phyloP scores from a whole-genome alignment of 2,113 vertebrate species.

The Calyptomena viridis region DNA sequence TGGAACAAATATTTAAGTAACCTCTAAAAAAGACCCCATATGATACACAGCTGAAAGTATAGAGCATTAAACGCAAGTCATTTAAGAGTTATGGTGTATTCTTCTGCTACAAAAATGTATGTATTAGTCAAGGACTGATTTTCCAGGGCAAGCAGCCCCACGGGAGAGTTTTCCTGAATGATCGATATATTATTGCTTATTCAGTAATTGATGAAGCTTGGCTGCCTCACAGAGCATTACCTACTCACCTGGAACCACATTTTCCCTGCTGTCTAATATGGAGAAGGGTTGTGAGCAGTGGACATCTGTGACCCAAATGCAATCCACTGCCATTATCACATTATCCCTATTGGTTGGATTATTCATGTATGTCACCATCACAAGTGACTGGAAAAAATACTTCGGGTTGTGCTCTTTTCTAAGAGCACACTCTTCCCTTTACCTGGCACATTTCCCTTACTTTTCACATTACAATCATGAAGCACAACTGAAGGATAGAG shows the following conservation, averaged over 20 bases:
- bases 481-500: neutral
- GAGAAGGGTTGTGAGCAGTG: neutral
- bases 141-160: neutral
- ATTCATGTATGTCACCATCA: neutral
- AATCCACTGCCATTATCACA: neutral
- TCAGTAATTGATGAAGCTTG: neutral
- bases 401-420: neutral
- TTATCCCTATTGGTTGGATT: neutral
- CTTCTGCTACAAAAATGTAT: neutral
- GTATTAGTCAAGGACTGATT: conserved; percentile 1
- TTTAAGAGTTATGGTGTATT: neutral
- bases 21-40: neutral
- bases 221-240: neutral
- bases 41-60: neutral
- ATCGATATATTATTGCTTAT: conserved; percentile 11
- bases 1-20: neutral
- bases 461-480: neutral
- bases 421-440: neutral
- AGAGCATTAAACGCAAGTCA: neutral
- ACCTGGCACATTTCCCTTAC: neutral
- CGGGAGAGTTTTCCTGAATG: neutral
- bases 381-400: neutral
- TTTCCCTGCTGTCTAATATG: neutral
- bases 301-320: neutral
- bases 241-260: neutral